phyloP scores from a whole-genome alignment of 2,797 vertebrate genomes.

The Siniperca undulata region DNA sequence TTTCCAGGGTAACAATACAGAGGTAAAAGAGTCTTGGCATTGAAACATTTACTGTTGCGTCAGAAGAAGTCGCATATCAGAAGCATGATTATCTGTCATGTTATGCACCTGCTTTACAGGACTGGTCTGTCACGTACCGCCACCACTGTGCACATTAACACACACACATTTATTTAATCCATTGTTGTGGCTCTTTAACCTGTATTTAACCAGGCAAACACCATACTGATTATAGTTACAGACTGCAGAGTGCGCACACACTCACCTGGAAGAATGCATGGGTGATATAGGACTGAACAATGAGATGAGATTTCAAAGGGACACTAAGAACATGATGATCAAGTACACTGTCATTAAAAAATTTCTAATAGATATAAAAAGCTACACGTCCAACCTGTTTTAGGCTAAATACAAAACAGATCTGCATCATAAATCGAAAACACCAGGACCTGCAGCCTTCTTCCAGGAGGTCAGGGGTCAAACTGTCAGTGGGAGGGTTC shows the following conservation, averaged over 20 bases:
- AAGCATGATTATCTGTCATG: constrained; percentile 22
- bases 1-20: constrained; percentile 50
- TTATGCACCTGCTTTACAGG: constrained; percentile 36
- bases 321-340: neutral
- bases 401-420: neutral
- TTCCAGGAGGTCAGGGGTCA: neutral
- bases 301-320: neutral
- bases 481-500: neutral
- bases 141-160: neutral
- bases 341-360: neutral
- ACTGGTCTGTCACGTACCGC: neutral
- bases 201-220: constrained; percentile 4
- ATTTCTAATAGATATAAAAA: neutral
- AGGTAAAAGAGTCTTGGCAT: neutral
- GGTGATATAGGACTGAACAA: neutral
- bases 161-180: neutral
- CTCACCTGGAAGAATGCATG: neutral
- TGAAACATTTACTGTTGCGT: constrained; percentile 34
- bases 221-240: constrained; percentile 8
- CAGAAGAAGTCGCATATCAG: constrained; percentile 32
- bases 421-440: neutral
- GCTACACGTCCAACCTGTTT: neutral
- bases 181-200: constrained; percentile 4
- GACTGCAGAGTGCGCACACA: neutral
- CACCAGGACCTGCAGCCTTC: neutral